Evolutionary conservation across 2,888 invertebrate genomes (phyloP), one percentile per base, ranked within the genome.

Genomic region (Ariolimax columbianus): DNA sequence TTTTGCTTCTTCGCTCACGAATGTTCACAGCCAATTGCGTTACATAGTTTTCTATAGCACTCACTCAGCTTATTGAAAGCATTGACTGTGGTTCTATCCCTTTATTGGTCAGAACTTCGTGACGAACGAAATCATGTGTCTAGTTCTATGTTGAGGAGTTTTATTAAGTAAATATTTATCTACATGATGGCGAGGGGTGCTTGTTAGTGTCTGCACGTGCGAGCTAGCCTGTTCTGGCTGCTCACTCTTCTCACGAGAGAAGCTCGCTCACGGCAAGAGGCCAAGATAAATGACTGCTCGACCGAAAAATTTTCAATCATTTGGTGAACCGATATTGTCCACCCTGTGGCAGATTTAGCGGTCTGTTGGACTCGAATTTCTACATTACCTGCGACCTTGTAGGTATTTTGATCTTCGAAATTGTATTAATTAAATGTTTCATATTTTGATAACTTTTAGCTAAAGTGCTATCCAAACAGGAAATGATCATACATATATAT

Each of bases 151-250:
- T n/a, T 63, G 23, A n/a, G n/a, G 4, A 26, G 59, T n/a, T 6
- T 47, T 63, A 63, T 63, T 63, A 63, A 63, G n/a, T 63, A 63
- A 63, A n/a, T 63, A n/a, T 4, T 63, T 63, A 63, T 63, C 59
- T n/a, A 63, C 11, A 63, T n/a, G 59, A 63, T 63, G 23, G 59
- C 2, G n/a, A 26, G 59, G n/a, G n/a, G 59, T 63, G 59, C n/a
- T n/a, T n/a, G 59, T 63, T 63, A 63, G 11, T 63, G 59, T 63
- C 59, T n/a, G 59, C 59, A n/a, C 59, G 59, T 63, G 59, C n/a
- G 3, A 63, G 59, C n/a, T 63, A 63, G 3, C 26, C n/a, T 11
- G 59, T 11, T n/a, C 59, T n/a, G n/a, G 59, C 26, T n/a, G n/a
- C 59, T 63, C 59, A 63, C 59, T 4, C n/a, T 63, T n/a, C 59